These are phyloP conservation scores for Monarcha castaneiventris DNA, from an alignment of 2,113 vertebrate genomes.

Conservation along the genomic window DNA sequence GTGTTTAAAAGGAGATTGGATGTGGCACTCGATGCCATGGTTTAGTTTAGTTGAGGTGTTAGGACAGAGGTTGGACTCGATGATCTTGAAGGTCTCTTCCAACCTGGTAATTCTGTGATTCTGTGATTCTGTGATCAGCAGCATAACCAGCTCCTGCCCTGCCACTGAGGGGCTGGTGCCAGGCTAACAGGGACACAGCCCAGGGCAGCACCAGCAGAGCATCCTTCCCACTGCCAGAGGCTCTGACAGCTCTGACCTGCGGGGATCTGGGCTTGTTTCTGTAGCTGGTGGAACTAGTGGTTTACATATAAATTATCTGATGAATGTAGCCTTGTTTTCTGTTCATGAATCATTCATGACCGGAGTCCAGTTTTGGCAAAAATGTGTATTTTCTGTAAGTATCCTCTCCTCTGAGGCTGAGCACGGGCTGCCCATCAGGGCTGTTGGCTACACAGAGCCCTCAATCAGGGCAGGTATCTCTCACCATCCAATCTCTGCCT, in stretches of 20 bases:
- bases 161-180: rapidly evolving
- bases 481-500: background rate
- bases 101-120: no score
- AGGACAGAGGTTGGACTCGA: no score
- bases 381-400: background rate
- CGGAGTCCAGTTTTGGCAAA: constrained; percentile 14
- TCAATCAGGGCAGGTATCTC: background rate
- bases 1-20: no score
- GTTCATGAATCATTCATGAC: constrained; percentile 52
- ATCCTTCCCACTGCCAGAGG: background rate
- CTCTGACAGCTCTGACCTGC: background rate
- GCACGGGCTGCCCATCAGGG: background rate
- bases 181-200: background rate
- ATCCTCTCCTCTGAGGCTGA: background rate
- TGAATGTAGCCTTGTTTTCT: constrained; percentile 48
- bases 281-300: background rate
- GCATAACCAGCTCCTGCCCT: background rate
- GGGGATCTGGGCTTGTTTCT: background rate
- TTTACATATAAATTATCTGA: constrained; percentile 56
- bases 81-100: no score
- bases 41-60: no score
- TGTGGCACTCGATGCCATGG: no score
- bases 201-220: background rate
- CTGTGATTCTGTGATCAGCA: background rate
- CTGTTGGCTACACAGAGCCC: background rate